Evolutionary conservation across 2,888 invertebrate genomes (phyloP).

Genomic region (Drosophila meridiana): DNA sequence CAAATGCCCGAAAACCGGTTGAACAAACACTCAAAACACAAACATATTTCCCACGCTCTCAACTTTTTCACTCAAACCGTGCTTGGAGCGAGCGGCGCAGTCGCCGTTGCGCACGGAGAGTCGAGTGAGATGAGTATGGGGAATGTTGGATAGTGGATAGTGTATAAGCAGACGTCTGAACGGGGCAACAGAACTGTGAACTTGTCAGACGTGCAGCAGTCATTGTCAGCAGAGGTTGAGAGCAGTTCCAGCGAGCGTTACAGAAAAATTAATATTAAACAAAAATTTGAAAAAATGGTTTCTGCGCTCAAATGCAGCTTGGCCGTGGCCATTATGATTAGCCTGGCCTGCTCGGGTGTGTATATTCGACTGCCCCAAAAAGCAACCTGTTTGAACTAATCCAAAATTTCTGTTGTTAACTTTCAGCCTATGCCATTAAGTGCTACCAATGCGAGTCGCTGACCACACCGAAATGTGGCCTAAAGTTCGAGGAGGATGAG

Average conservation of each 20-base stretch:
- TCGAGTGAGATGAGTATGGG: conserved; percentile 19
- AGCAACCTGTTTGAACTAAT: conserved; percentile 10
- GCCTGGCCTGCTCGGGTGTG: conserved; percentile 69
- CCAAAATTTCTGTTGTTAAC: background rate
- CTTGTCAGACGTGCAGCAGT: conserved; percentile 73
- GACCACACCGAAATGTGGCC: conserved; percentile 81
- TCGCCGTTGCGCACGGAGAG: conserved; percentile 18
- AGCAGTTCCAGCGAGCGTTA: conserved; percentile 11
- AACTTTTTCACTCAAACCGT: conserved; percentile 42
- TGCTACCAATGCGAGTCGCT: conserved; percentile 84
- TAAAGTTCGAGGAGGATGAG: conserved; percentile 80
- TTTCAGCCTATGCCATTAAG: conserved; percentile 81
- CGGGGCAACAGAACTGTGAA: conserved; percentile 17
- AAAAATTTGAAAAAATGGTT: conserved; percentile 52
- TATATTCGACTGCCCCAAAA: background rate
- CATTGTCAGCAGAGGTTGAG: conserved; percentile 57
- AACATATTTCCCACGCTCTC: background rate
- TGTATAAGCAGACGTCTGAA: conserved; percentile 21
- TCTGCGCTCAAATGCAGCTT: conserved; percentile 67
- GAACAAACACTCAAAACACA: conserved; percentile 11
- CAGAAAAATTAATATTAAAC: background rate
- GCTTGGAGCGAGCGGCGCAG: conserved; percentile 32
- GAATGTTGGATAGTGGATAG: conserved; percentile 19
- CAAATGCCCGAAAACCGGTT: conserved; percentile 15
- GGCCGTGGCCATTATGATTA: conserved; percentile 73